Conservation (phyloP, 2,797 vertebrate species). For the Hypotaenidia philippensis region DNA sequence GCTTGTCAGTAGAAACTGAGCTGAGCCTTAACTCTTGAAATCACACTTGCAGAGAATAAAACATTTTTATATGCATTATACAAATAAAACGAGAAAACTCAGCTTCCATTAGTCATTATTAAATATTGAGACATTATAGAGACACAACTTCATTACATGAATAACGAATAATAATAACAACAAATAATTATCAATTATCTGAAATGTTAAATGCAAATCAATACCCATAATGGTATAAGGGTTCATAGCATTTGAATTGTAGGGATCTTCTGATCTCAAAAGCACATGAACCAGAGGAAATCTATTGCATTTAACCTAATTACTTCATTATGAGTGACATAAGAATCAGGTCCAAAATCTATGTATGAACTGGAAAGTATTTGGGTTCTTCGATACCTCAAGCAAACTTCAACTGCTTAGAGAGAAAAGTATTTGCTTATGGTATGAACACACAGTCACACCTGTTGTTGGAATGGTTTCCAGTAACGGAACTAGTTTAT, state of each 20-base stretch:
- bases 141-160: background rate
- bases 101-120: background rate
- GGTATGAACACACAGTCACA: constrained; percentile 30
- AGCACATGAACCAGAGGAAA: background rate
- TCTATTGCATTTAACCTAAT: background rate
- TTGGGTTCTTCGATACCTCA: background rate
- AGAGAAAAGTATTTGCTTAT: constrained; percentile 12
- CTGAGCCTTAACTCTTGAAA: background rate
- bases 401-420: background rate
- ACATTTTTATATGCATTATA: background rate
- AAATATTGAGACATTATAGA: background rate
- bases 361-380: background rate
- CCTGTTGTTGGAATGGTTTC: constrained; percentile 47
- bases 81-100: background rate
- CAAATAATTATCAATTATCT: background rate
- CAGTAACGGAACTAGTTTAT: constrained; percentile 41
- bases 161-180: background rate
- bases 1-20: background rate
- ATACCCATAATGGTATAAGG: background rate
- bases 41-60: background rate
- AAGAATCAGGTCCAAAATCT: background rate
- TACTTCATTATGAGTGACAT: background rate
- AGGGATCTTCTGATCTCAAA: background rate
- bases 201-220: background rate
- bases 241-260: background rate